Percentiles rank a stretch among this genome's conserved stretches.
Conservation (phyloP, 2,113 vertebrate species). For the Ceyx melanurus region DNA sequence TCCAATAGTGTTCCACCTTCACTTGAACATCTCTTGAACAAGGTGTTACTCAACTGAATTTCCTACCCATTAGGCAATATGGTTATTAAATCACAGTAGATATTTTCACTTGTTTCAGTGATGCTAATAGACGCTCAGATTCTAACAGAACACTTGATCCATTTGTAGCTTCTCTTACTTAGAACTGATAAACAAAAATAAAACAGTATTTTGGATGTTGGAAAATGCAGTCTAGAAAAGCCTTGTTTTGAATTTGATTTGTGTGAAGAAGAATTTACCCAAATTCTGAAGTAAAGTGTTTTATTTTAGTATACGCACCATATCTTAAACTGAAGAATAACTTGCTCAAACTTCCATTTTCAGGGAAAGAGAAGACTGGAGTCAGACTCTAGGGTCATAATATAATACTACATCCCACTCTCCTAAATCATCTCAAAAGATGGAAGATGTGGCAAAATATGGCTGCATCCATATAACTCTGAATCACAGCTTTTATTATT, state of each 20-base stretch:
- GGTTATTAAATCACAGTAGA: background rate
- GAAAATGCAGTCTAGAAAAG: background rate
- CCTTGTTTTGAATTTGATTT: background rate
- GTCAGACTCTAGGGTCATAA: background rate
- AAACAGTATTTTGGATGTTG: background rate
- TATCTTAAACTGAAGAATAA: background rate
- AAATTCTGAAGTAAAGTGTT: background rate
- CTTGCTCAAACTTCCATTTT: background rate
- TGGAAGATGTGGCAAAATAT: background rate
- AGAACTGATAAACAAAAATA: background rate
- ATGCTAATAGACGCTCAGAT: background rate
- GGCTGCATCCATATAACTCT: background rate
- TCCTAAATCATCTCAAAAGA: background rate
- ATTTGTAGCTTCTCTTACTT: background rate
- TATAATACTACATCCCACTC: background rate
- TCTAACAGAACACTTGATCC: background rate
- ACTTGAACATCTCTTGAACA: background rate
- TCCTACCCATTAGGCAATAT: background rate
- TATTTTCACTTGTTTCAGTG: background rate
- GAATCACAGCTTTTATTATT: slow-evolving; percentile 54
- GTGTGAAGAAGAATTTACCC: background rate
- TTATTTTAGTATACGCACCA: background rate
- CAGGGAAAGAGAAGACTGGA: background rate
- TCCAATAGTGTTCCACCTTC: background rate
- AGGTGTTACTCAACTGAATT: background rate